phyloP scores from a whole-genome alignment of 2,888 invertebrate species.

The Cryptus armator region DNA sequence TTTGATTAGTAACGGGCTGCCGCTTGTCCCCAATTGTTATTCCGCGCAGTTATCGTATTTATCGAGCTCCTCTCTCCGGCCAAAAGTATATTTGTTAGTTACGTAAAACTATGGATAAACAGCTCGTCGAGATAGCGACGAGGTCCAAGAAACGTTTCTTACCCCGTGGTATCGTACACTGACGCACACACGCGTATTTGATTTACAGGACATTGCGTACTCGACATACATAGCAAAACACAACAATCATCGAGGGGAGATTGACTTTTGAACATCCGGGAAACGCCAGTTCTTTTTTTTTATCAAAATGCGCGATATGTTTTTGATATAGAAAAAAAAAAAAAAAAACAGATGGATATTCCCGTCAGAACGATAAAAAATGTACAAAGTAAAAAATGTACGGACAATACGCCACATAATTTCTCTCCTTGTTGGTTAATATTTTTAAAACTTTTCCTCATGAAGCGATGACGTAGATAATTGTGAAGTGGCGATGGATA shows the following conservation, averaged over 20 bases:
- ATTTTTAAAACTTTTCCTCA: neutral
- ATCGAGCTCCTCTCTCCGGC: conserved; percentile 39
- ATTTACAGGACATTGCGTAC: conserved; percentile 24
- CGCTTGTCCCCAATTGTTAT: conserved; percentile 48
- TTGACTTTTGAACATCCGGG: neutral
- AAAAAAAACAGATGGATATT: neutral
- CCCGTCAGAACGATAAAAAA: neutral
- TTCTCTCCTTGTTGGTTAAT: neutral
- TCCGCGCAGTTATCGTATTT: conserved; percentile 56
- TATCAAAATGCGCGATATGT: neutral
- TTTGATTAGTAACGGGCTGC: conserved; percentile 6
- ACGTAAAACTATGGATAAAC: conserved; percentile 64
- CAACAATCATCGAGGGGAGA: neutral
- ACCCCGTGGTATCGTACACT: neutral
- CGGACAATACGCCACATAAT: neutral
- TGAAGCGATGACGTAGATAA: neutral
- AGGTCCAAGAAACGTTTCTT: conserved; percentile 39
- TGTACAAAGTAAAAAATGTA: neutral
- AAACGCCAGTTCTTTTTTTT: neutral
- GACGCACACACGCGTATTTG: conserved; percentile 14
- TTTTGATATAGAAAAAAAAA: neutral
- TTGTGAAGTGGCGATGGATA: neutral
- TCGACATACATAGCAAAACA: neutral
- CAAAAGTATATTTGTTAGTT: conserved; percentile 47
- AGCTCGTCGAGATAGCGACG: conserved; percentile 54